A percentile compares a stretch with the other conserved stretches of the same genome.
Conservation (phyloP, 2,888 invertebrate genomes). For the Celastrina argiolus region DNA sequence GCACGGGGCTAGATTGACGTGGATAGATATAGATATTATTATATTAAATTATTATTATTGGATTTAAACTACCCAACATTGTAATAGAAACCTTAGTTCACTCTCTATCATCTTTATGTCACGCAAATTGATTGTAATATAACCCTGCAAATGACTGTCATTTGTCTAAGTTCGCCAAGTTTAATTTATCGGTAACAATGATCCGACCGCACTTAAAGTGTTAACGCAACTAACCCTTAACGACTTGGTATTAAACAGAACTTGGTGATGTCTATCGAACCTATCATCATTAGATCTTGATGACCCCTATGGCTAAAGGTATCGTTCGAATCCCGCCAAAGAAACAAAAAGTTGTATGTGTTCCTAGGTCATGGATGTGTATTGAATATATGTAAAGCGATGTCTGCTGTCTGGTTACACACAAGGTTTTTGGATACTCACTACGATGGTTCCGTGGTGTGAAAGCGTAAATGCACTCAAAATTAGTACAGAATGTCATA, state of each 20-base stretch:
- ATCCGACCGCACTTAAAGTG: constrained; percentile 61
- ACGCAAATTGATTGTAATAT: constrained; percentile 31
- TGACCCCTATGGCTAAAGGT: too few relatives aligned
- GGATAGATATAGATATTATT: neutral
- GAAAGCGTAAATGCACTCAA: too few relatives aligned
- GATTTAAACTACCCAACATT: neutral
- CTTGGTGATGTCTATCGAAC: neutral
- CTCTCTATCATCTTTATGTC: constrained; percentile 12
- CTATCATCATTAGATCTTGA: neutral
- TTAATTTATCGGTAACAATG: constrained; percentile 48
- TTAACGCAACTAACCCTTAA: constrained; percentile 40
- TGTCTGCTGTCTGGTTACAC: too few relatives aligned
- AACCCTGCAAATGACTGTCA: constrained; percentile 44
- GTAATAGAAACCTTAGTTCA: constrained; percentile 20
- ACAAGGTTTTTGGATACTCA: too few relatives aligned
- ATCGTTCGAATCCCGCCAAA: too few relatives aligned
- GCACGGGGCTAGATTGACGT: neutral
- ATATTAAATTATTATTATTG: neutral
- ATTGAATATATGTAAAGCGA: too few relatives aligned
- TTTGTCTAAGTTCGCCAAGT: constrained; percentile 43
- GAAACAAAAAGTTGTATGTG: too few relatives aligned
- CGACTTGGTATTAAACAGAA: neutral
- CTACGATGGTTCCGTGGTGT: too few relatives aligned
- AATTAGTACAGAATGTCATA: too few relatives aligned
- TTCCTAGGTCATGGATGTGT: too few relatives aligned